These are phyloP conservation scores for Autographa pulchrina DNA, from an alignment of 2,888 invertebrate species.

Conservation along the genomic window DNA sequence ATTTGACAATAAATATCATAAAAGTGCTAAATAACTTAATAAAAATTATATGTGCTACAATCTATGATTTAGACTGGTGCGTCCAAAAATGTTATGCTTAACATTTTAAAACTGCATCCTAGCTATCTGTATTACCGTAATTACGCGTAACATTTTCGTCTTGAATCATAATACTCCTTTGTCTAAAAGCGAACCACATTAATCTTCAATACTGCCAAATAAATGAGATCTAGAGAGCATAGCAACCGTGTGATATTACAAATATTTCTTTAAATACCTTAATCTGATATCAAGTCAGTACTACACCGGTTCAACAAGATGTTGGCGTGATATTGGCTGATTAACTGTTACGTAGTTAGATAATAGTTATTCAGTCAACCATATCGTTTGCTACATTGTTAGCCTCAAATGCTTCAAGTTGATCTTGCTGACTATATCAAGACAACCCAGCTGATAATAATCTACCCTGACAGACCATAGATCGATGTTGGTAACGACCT, in stretches of 20 bases:
- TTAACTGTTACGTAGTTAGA: slow-evolving; percentile 30
- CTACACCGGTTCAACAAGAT: slow-evolving; percentile 52
- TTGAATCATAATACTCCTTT: slow-evolving; percentile 61
- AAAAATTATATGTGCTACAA: slow-evolving; percentile 78
- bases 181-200: slow-evolving; percentile 54
- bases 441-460: slow-evolving; percentile 78
- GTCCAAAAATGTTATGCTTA: slow-evolving; percentile 74
- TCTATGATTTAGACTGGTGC: slow-evolving; percentile 86
- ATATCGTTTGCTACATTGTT: slow-evolving; percentile 35
- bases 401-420: slow-evolving; percentile 73
- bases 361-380: slow-evolving; percentile 2
- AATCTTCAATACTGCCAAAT: slow-evolving; percentile 47
- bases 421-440: slow-evolving; percentile 82
- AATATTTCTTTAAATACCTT: slow-evolving; percentile 49
- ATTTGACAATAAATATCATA: slow-evolving; percentile 84
- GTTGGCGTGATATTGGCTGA: slow-evolving; percentile 41
- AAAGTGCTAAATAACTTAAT: slow-evolving; percentile 85
- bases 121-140: slow-evolving; percentile 62
- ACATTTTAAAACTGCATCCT: slow-evolving; percentile 69
- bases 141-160: slow-evolving; percentile 61
- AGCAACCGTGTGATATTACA: slow-evolving; percentile 54
- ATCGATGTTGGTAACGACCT: slow-evolving; percentile 40
- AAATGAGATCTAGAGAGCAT: slow-evolving; percentile 66
- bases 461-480: slow-evolving; percentile 55
- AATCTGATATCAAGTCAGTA: slow-evolving; percentile 51